A percentile compares a stretch with the other conserved stretches of the same genome.
Evolutionary conservation across 2,113 vertebrate species (phyloP).

Genomic region (Heptranchias perlo): DNA sequence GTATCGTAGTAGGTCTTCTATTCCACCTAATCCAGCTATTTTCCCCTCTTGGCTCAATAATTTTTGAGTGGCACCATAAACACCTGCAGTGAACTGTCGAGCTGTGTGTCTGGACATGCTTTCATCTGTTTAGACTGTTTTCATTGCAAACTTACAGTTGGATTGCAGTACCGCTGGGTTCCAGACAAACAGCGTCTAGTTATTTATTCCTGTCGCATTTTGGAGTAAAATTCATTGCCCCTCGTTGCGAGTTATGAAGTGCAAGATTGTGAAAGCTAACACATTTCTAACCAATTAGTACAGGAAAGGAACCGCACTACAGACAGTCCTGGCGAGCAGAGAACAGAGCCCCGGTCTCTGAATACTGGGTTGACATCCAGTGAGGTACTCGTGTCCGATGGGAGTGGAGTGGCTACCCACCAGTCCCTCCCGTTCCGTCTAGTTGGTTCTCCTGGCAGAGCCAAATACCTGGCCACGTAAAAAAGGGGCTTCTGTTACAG

Average conservation of each 20-base stretch:
- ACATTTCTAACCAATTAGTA: background rate
- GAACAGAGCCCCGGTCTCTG: background rate
- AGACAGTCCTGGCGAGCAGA: background rate
- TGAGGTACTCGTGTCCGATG: background rate
- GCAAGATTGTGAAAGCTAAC: background rate
- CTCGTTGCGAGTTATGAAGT: background rate
- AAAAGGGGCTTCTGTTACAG: background rate
- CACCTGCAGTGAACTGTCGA: background rate
- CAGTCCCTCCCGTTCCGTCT: background rate
- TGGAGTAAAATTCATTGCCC: background rate
- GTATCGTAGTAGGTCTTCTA: background rate
- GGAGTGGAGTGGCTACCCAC: background rate
- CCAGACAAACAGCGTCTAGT: background rate
- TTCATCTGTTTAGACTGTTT: background rate
- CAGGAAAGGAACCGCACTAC: background rate
- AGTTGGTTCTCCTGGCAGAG: background rate
- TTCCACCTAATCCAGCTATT: background rate
- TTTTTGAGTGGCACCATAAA: too few relatives aligned
- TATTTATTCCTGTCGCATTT: background rate
- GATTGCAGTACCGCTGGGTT: background rate
- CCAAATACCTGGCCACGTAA: background rate
- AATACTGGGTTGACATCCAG: background rate
- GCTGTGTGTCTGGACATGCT: background rate
- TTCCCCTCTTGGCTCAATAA: background rate
- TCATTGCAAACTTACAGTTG: background rate